Base-by-base conservation (phyloP, 2,888 invertebrate genomes). In the Belgica antarctica region DNA sequence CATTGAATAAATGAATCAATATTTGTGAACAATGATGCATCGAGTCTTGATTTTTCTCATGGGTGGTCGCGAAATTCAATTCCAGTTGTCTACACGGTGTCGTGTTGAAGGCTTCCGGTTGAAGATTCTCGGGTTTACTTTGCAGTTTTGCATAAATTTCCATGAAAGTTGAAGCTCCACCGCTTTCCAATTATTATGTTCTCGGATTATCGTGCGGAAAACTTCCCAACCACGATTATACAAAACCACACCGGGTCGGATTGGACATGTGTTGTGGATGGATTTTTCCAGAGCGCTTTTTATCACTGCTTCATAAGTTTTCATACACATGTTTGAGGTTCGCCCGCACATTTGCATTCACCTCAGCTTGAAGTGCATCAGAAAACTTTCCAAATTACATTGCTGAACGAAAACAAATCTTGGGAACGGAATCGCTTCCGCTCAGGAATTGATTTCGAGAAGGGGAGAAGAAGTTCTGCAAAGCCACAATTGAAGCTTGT, bases 271-370 rank as follows among this genome's bases (percentile, higher is more conserved):
- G 52, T 52, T n/a, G 52, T 4, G n/a, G 17, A 22, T 22, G 17
- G 52, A 52, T 52, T 52, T n/a, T 52, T 52, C 52, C 22, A 31
- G 34, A 5, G 12, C 5, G 10, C 15, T 41, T 41, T 41, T 41
- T n/a, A 4, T 41, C 8, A 4, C 41, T 31, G 12, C 41, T 41
- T 41, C 41, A 41, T 41, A 52, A 52, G 52, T 52, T 52, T n/a
- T 7, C 17, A 10, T 31, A 52, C 52, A 52, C 52, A 52, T 52
- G 52, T 52, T 52, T 22, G 52, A 52, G 52, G 52, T 52, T 52
- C 22, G n/a, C 22, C n/a, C 19, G 3, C 52, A 15, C 52, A 12
- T 52, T 52, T 52, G 52, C 52, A 52, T 52, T 52, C 52, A 52
- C 52, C 52, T 41, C 41, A 15, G 8, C 15, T n/a, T n/a, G 8